phyloP scores from a whole-genome alignment of 2,113 vertebrate genomes.

The Rhinoderma darwinii region DNA sequence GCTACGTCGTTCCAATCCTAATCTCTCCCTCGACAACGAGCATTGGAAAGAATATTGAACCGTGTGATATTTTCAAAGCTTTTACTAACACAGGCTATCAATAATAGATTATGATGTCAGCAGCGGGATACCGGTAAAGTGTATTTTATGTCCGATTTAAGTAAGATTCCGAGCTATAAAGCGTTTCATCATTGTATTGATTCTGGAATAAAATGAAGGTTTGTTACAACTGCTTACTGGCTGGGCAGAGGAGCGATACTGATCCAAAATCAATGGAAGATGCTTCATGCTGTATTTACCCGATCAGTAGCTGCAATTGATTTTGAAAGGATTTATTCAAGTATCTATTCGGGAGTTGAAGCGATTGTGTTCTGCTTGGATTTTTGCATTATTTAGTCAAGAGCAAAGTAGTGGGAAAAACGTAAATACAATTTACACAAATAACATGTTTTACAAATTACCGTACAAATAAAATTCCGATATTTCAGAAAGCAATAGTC shows the following conservation, averaged over 20 bases:
- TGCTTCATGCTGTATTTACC: slow-evolving; percentile 27
- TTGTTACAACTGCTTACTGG: slow-evolving; percentile 8
- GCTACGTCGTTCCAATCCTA: slow-evolving; percentile 3
- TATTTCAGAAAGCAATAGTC: not conserved
- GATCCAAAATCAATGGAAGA: slow-evolving; percentile 45
- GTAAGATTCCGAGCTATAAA: slow-evolving; percentile 38
- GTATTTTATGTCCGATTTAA: slow-evolving; percentile 44
- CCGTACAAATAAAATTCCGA: not conserved
- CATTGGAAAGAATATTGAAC: slow-evolving; percentile 32
- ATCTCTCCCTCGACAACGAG: slow-evolving; percentile 14
- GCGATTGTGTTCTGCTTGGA: not conserved
- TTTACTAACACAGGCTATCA: slow-evolving; percentile 11
- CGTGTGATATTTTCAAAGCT: slow-evolving; percentile 6
- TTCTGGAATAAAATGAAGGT: slow-evolving; percentile 14
- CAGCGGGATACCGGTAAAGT: slow-evolving; percentile 16
- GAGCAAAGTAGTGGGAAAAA: not conserved
- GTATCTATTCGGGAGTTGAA: not conserved
- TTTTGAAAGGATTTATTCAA: slow-evolving; percentile 11
- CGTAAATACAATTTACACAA: not conserved
- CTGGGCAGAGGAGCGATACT: not conserved
- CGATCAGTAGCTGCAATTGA: not conserved
- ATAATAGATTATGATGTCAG: slow-evolving; percentile 49
- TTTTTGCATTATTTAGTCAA: not conserved
- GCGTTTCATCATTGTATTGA: slow-evolving; percentile 46
- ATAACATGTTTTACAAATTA: not conserved